A percentile compares a stretch with the other conserved stretches of the same genome.
Conservation (phyloP, 2,113 vertebrate species). For the Sylvietta virens region DNA sequence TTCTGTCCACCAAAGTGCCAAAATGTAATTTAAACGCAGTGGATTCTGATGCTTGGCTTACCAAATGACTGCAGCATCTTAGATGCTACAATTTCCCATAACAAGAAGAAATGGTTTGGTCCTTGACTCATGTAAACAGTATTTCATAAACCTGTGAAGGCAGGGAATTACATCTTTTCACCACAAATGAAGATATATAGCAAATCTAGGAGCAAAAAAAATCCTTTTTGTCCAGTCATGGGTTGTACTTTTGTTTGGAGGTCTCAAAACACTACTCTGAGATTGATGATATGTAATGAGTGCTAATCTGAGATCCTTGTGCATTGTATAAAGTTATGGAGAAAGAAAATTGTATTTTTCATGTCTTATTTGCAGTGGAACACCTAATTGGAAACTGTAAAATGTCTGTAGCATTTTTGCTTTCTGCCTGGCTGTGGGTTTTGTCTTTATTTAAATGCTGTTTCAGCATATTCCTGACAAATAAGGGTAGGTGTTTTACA, state of each 20-base stretch:
- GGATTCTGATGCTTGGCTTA: neutral
- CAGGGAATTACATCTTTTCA: neutral
- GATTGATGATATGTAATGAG: neutral
- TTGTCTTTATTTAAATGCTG: neutral
- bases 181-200: neutral
- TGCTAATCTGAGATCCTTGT: neutral
- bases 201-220: neutral
- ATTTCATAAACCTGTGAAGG: neutral
- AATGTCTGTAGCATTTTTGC: neutral
- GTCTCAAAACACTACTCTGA: neutral
- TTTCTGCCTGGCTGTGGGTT: neutral
- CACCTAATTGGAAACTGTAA: neutral
- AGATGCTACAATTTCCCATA: neutral
- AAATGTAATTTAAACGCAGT: neutral
- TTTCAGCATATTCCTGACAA: constrained; percentile 44
- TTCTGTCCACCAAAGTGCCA: neutral
- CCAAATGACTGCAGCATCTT: neutral
- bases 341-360: neutral
- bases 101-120: neutral
- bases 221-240: neutral
- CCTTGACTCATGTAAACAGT: neutral
- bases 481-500: constrained; percentile 25
- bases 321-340: neutral
- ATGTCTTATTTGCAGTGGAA: neutral
- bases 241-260: neutral